Evolutionary conservation across 1,140 invertebrate species (phyloP).

Genomic region (Maniola jurtina): DNA sequence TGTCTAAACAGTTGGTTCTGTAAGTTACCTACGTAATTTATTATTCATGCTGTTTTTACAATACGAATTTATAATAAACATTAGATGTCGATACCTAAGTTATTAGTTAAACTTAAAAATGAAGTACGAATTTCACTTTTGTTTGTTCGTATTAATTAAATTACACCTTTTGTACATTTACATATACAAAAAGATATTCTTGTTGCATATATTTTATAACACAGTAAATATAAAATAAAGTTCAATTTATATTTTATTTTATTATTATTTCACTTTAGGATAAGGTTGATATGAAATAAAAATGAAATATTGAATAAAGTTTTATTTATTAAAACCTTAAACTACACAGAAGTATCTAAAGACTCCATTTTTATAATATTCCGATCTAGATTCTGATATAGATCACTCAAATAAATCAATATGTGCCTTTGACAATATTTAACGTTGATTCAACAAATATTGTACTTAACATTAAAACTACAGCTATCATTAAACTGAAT

Average conservation of each 20-base stretch:
- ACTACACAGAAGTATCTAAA: slow-evolving; percentile 67
- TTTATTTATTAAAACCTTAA: slow-evolving; percentile 74
- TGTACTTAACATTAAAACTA: slow-evolving; percentile 72
- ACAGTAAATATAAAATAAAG: slow-evolving; percentile 6
- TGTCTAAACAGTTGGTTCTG: not conserved
- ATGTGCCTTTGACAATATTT: slow-evolving; percentile 61
- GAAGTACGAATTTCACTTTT: not conserved
- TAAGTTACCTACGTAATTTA: not conserved
- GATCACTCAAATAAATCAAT: slow-evolving; percentile 62
- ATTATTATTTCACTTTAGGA: slow-evolving; percentile 2
- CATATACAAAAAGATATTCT: not conserved
- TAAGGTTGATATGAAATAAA: slow-evolving; percentile 34
- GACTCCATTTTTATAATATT: slow-evolving; percentile 50
- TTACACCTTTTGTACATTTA: slow-evolving; percentile 1
- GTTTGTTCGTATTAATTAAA: not conserved
- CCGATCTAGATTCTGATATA: slow-evolving; percentile 57
- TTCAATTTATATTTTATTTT: slow-evolving; percentile 5
- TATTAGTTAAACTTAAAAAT: not conserved
- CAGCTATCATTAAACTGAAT: slow-evolving; percentile 30
- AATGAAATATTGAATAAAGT: slow-evolving; percentile 56
- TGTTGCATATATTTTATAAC: not conserved
- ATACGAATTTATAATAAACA: slow-evolving; percentile 4
- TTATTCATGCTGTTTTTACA: not conserved
- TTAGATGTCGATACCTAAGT: not conserved
- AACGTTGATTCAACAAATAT: slow-evolving; percentile 66